Conservation (phyloP, 2,888 invertebrate genomes). For the Celastrina argiolus region DNA sequence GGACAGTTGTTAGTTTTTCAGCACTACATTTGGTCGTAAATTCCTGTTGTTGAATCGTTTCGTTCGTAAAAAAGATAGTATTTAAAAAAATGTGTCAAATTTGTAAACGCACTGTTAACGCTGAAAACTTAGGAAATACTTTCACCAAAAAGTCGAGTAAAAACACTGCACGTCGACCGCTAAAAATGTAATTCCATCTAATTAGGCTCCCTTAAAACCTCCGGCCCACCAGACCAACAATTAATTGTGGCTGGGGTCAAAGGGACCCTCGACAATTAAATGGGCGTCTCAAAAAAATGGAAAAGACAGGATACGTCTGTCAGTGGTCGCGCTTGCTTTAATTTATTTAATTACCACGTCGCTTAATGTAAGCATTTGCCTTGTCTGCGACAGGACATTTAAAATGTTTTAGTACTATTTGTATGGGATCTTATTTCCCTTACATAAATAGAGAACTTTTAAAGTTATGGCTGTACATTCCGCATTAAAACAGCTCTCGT, state of each 20-base stretch:
- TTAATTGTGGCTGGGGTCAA: conserved; percentile 20
- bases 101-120: no score
- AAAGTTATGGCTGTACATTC: no score
- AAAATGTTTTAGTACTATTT: not conserved
- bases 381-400: conserved; percentile 18
- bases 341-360: conserved; percentile 56
- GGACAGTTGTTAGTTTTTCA: no score
- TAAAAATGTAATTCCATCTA: conserved; percentile 13
- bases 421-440: not conserved
- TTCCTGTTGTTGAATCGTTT: no score
- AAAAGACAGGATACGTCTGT: conserved; percentile 43
- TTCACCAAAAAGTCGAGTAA: not conserved
- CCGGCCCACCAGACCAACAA: not conserved
- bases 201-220: conserved; percentile 1
- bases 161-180: not conserved
- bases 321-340: conserved; percentile 45
- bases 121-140: no score
- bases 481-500: no score
- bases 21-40: no score
- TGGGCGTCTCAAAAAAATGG: conserved; percentile 46
- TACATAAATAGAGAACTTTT: no score
- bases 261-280: conserved; percentile 40
- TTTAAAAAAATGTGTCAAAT: no score
- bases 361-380: conserved; percentile 35
- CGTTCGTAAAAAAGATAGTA: no score